Base-by-base conservation (phyloP, 1,140 invertebrate genomes). In the Drosophila sproati region DNA sequence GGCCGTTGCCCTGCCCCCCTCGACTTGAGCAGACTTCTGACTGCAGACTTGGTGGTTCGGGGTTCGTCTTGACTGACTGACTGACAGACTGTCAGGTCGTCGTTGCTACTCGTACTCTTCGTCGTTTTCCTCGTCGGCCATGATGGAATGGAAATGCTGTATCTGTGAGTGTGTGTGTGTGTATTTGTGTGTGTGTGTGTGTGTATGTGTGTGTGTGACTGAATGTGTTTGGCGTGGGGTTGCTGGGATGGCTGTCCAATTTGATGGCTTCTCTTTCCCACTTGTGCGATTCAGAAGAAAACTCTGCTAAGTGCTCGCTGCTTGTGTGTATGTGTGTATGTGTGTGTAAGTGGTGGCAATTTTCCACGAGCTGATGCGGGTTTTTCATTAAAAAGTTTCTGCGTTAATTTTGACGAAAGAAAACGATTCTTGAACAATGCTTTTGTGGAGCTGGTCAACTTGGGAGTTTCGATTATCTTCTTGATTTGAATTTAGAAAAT, bases 321-420 rank as follows among this genome's bases (percentile, higher is more conserved):
- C 10, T 68, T 56, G 43, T 6, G 45, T 77, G 34, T 31, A 10
- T 59, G 43, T 59, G 6, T 50, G 35, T 67, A 41, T 55, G 57
- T 20, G 47, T 32, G 48, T 45, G 34, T 50, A 39, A 48, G 48
- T 39, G 62, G 55, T 37, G 41, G 68, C 52, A 76, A 77, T 78
- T 73, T 62, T 61, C 76, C 69, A 56, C 61, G 62, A 72, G 60
- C 52, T 61, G 68, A 89, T 82, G 83, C 70, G 73, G 77, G 80
- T 83, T 88, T 87, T 88, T 88, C 80, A 88, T 89, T 88, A 88
- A 88, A 83, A 88, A 88, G 77, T 89, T 88, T 87, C 73, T 41
- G 75, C 70, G 73, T 80, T 83, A 77, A 83, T 83, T 83, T 83
- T 87, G 80, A 88, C 77, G 82, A 82, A 86, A 86, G 67, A 68